Percentiles rank a stretch among this genome's conserved stretches.
phyloP scores from a whole-genome alignment of 2,113 vertebrate genomes.

The Triplophysa rosa region DNA sequence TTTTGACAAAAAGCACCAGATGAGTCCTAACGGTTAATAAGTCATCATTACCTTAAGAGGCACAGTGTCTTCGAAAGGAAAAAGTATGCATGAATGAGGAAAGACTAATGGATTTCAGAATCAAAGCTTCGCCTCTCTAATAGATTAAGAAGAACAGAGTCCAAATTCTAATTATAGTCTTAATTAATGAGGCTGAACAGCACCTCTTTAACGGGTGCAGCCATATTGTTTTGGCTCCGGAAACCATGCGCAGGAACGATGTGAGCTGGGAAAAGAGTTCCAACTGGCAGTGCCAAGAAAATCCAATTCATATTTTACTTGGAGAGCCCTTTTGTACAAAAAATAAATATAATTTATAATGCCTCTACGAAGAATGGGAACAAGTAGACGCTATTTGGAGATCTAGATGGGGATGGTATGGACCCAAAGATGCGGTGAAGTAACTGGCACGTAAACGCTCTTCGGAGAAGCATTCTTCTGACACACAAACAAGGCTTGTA shows the following conservation, averaged over 20 bases:
- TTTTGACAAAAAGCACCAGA: constrained; percentile 45
- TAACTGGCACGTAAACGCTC: constrained; percentile 28
- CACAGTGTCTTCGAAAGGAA: constrained; percentile 45
- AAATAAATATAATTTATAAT: constrained; percentile 49
- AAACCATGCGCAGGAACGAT: constrained; percentile 49
- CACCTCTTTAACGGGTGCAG: constrained; percentile 51
- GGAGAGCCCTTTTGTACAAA: constrained; percentile 48
- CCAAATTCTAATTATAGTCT: constrained; percentile 66
- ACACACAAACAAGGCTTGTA: constrained; percentile 50
- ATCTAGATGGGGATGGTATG: neutral
- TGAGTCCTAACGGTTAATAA: constrained; percentile 57
- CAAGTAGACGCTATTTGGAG: constrained; percentile 1
- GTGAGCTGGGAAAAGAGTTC: constrained; percentile 33
- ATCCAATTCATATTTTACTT: constrained; percentile 55
- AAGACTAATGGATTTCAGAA: constrained; percentile 60
- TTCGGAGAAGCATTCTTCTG: constrained; percentile 17
- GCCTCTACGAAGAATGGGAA: constrained; percentile 33
- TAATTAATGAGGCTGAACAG: constrained; percentile 61
- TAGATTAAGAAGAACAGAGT: constrained; percentile 59
- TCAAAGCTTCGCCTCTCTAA: constrained; percentile 53
- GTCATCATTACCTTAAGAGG: constrained; percentile 55
- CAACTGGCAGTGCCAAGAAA: constrained; percentile 47
- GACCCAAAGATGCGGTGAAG: constrained; percentile 22
- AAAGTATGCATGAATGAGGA: constrained; percentile 55
- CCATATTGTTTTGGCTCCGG: constrained; percentile 58